A percentile compares a stretch with the other conserved stretches of the same genome.
Conservation (phyloP, 2,888 invertebrate genomes). For the Homarus gammarus region DNA sequence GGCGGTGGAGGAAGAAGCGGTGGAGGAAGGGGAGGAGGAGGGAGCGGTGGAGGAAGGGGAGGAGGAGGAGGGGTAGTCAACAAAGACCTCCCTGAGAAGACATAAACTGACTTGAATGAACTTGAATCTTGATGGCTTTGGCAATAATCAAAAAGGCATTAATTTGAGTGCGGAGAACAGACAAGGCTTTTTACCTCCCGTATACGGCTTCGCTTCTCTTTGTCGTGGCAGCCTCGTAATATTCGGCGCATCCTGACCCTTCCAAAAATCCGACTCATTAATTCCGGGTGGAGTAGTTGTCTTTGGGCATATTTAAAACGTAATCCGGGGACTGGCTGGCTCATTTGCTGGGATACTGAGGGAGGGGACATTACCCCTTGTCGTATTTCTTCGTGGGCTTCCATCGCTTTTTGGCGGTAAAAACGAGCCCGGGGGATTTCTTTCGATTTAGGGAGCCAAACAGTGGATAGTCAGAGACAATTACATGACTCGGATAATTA, state of each 20-base stretch:
- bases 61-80: not conserved
- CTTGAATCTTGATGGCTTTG: conserved; percentile 50
- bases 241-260: conserved; percentile 19
- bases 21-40: too few species aligned
- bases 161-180: conserved; percentile 44
- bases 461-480: not conserved
- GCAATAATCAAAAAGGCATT: conserved; percentile 65
- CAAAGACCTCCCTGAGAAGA: conserved; percentile 7
- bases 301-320: conserved; percentile 57
- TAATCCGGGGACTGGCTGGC: conserved; percentile 41
- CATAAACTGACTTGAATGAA: conserved; percentile 28
- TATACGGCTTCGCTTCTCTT: conserved; percentile 16
- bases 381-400: conserved; percentile 35
- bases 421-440: not conserved
- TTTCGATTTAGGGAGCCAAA: not conserved
- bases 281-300: conserved; percentile 52
- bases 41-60: too few species aligned
- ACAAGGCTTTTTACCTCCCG: conserved; percentile 6
- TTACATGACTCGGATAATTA: not conserved
- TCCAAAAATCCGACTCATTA: conserved; percentile 51
- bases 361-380: conserved; percentile 41
- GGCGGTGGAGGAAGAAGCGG: too few species aligned
- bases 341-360: conserved; percentile 53
- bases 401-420: conserved; percentile 27
- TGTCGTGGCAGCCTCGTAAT: conserved; percentile 25